phyloP scores from a whole-genome alignment of 2,797 vertebrate genomes.

The Malurus splendens region DNA sequence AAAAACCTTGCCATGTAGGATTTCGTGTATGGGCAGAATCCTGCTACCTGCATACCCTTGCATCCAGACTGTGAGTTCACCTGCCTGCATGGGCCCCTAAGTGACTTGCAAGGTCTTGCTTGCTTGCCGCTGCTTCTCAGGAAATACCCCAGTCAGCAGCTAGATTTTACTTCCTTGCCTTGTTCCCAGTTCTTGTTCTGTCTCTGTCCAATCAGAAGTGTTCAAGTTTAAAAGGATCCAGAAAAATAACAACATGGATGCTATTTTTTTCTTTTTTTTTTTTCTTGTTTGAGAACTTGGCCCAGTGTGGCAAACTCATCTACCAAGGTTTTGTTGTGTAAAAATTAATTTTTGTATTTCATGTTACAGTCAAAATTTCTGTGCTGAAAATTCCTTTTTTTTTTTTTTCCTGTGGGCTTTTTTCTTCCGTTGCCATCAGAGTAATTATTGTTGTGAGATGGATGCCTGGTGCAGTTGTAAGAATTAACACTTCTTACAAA shows the following conservation, averaged over 20 bases:
- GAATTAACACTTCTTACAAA: not conserved
- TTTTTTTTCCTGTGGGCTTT: not conserved
- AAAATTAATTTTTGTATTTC: constrained; percentile 70
- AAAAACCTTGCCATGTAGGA: not conserved
- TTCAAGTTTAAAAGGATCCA: not conserved
- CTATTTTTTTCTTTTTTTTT: not conserved
- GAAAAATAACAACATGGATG: not conserved
- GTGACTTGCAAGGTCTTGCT: not conserved
- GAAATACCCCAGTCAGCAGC: not conserved
- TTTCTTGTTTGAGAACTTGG: constrained; percentile 36
- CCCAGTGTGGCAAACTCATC: not conserved
- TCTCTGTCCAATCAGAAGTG: constrained; percentile 18
- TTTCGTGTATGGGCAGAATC: not conserved
- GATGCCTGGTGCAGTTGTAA: not conserved
- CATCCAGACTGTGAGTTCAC: not conserved
- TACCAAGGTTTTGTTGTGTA: constrained; percentile 54
- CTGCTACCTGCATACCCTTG: not conserved
- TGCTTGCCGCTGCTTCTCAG: constrained; percentile 30
- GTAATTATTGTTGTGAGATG: constrained; percentile 25
- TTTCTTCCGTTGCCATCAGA: not conserved
- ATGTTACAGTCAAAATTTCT: constrained; percentile 26
- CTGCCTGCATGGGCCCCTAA: not conserved
- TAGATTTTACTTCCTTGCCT: constrained; percentile 42
- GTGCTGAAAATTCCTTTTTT: not conserved
- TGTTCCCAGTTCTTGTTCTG: constrained; percentile 19